These are phyloP conservation scores for Leuciscus idus DNA, from an alignment of 2,113 vertebrate species.

Conservation along the genomic window DNA sequence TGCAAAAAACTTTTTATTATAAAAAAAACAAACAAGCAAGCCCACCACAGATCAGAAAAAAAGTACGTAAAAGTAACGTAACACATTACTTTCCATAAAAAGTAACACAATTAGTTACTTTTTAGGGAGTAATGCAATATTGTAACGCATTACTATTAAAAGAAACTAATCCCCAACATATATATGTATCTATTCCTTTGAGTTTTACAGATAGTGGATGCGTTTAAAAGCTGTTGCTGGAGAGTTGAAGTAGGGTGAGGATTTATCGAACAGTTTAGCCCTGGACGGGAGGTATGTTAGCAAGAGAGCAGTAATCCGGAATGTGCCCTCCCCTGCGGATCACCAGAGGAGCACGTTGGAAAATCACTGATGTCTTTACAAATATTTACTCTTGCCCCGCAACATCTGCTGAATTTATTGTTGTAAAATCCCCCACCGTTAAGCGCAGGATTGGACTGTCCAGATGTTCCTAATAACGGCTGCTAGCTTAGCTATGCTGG, in stretches of 20 bases:
- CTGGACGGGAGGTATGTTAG: conserved; percentile 51
- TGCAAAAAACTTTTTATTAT: too few relatives aligned
- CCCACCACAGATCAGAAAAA: too few relatives aligned
- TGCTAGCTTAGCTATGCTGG: conserved; percentile 57
- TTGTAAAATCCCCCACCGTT: conserved; percentile 55
- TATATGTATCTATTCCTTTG: conserved; percentile 9
- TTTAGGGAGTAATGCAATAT: too few relatives aligned
- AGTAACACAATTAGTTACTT: too few relatives aligned
- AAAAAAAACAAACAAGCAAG: too few relatives aligned
- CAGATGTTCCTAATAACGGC: conserved; percentile 66
- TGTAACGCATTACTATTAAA: too few relatives aligned
- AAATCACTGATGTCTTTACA: conserved; percentile 61
- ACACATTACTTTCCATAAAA: too few relatives aligned
- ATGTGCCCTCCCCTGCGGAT: conserved; percentile 44
- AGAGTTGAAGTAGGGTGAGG: conserved; percentile 25
- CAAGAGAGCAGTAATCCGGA: conserved; percentile 51
- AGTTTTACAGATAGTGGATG: conserved; percentile 29
- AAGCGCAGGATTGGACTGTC: conserved; percentile 52
- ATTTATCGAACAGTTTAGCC: conserved; percentile 48
- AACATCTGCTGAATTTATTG: conserved; percentile 64
- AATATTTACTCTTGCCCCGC: conserved; percentile 62
- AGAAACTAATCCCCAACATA: too few relatives aligned
- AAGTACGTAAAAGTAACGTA: too few relatives aligned
- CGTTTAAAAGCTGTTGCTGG: conserved; percentile 12
- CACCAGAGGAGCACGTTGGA: conserved; percentile 47